A percentile compares a stretch with the other conserved stretches of the same genome.
Evolutionary conservation across 1,140 invertebrate genomes (phyloP).

Genomic region (Bombus waltoni): DNA sequence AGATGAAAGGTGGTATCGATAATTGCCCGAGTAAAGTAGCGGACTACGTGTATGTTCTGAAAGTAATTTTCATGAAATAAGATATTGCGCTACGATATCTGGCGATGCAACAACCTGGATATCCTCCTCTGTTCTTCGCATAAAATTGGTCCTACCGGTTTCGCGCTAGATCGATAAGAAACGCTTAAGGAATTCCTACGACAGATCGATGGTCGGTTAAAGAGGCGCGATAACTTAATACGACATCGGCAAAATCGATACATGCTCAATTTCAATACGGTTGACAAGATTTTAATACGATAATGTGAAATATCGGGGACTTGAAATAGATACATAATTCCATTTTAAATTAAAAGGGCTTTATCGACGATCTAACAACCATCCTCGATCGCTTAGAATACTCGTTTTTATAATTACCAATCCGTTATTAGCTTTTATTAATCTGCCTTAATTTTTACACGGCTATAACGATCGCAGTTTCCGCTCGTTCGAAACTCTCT

Average conservation of each 20-base stretch:
- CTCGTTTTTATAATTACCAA: too few relatives aligned
- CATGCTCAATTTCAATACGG: not conserved
- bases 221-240: not conserved
- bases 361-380: too few relatives aligned
- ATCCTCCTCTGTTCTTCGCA: not conserved
- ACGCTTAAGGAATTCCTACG: not conserved
- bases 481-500: too few relatives aligned
- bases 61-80: slow-evolving; percentile 1
- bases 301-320: not conserved
- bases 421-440: too few relatives aligned
- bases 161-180: not conserved
- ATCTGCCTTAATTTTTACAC: too few relatives aligned
- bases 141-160: slow-evolving; percentile 30
- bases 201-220: not conserved
- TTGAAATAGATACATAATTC: not conserved
- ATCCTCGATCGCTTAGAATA: too few relatives aligned
- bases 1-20: not conserved
- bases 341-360: too few relatives aligned
- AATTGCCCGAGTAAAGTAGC: not conserved
- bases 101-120: too few relatives aligned
- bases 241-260: not conserved
- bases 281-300: not conserved
- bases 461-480: too few relatives aligned
- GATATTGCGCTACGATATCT: not conserved
- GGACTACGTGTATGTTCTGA: not conserved